phyloP scores from a whole-genome alignment of 1,140 invertebrate genomes.

The Penaeus vannamei region DNA sequence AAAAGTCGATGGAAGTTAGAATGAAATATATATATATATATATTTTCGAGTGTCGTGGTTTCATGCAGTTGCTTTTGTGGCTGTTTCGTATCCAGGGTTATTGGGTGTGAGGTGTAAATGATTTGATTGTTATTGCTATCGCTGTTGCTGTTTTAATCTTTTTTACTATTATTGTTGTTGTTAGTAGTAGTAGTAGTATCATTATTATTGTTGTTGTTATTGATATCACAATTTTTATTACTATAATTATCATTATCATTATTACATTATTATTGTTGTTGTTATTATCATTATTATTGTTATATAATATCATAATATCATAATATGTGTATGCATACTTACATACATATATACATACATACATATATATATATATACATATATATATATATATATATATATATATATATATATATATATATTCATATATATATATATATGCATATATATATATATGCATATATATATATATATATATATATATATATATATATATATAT shows the following conservation, averaged over 20 bases:
- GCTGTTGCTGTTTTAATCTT: no score
- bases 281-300: neutral
- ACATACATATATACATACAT: neutral
- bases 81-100: no score
- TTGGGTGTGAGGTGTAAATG: no score
- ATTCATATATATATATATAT: slow-evolving; percentile 5
- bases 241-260: neutral
- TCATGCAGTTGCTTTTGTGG: no score
- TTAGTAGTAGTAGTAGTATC: no score
- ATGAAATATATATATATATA: no score
- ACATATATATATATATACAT: no score
- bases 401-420: slow-evolving; percentile 24
- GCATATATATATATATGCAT: neutral
- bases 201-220: no score
- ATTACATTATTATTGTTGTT: neutral
- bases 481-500: neutral
- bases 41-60: no score
- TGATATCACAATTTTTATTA: neutral
- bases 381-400: slow-evolving; percentile 8
- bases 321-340: neutral
- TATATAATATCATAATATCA: neutral
- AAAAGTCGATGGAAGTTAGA: no score
- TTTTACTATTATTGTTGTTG: no score
- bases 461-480: neutral
- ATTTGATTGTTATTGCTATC: no score